phyloP scores from a whole-genome alignment of 2,113 vertebrate genomes.

The Syngnathoides biaculeatus region DNA sequence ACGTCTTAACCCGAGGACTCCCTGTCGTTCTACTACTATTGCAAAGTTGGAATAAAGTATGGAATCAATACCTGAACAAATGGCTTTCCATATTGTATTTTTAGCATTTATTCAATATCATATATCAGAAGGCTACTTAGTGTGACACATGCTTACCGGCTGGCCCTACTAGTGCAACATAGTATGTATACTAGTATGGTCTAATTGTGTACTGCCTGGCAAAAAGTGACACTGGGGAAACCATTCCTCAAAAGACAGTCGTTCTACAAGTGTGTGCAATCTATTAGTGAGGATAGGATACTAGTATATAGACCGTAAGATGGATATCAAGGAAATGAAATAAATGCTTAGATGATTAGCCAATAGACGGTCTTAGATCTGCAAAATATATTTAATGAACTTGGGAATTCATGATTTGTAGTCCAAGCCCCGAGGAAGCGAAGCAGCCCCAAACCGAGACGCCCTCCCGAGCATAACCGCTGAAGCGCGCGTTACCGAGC shows the following conservation, averaged over 20 bases:
- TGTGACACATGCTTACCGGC: too few relatives aligned
- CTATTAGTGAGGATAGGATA: neutral
- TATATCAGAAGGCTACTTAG: too few relatives aligned
- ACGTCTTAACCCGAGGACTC: too few relatives aligned
- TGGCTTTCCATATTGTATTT: too few relatives aligned
- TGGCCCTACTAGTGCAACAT: neutral
- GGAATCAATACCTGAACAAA: neutral
- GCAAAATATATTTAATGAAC: neutral
- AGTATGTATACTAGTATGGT: neutral
- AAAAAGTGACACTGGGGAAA: neutral
- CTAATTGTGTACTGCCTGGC: neutral
- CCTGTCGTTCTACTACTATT: neutral
- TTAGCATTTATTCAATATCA: too few relatives aligned
- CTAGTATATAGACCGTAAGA: neutral
- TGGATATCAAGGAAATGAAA: neutral
- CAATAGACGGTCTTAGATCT: neutral
- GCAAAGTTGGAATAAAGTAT: neutral
- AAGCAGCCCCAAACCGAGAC: neutral
- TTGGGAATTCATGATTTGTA: neutral
- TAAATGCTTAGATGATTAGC: neutral
- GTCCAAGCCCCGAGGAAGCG: neutral
- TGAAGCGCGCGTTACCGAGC: neutral
- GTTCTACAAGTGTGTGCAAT: neutral
- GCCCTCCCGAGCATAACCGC: neutral
- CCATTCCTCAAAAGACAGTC: neutral